phyloP scores from a whole-genome alignment of 2,113 vertebrate genomes.

The Pandion haliaetus region DNA sequence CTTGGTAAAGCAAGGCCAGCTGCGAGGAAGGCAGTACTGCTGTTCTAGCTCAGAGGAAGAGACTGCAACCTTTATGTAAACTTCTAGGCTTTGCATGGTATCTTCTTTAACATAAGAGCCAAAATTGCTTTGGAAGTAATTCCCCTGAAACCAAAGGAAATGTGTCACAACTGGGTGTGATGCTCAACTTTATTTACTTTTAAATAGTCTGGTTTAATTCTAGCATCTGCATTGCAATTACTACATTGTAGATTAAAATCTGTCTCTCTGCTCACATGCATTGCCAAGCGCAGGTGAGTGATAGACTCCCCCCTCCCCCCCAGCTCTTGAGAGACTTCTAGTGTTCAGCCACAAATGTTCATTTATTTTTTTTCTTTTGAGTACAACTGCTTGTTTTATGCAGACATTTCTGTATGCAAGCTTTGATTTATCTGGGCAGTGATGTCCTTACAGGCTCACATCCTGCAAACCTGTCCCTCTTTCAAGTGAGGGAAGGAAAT shows the following conservation, averaged over 20 bases:
- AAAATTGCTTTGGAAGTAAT: neutral
- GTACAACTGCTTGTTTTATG: neutral
- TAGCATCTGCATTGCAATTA: neutral
- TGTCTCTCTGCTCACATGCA: accelerated
- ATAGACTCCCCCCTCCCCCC: neutral
- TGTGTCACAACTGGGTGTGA: neutral
- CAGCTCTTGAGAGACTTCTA: neutral
- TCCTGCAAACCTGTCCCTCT: neutral
- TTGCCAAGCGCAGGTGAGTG: neutral
- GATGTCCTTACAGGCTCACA: neutral
- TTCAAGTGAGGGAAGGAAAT: neutral
- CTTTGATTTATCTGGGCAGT: neutral
- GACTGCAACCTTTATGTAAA: neutral
- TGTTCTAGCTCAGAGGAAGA: neutral
- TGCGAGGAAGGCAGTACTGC: neutral
- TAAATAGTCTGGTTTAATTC: neutral
- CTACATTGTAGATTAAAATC: neutral
- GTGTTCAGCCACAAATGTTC: neutral
- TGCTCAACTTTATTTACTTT: neutral
- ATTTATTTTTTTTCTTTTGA: neutral
- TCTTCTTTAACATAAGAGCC: accelerated
- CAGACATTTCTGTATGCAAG: accelerated
- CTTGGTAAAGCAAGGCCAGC: neutral
- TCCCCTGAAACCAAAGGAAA: neutral
- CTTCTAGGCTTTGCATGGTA: neutral